Base-by-base conservation (phyloP, 2,888 invertebrate species). In the Cactoblastis cactorum region DNA sequence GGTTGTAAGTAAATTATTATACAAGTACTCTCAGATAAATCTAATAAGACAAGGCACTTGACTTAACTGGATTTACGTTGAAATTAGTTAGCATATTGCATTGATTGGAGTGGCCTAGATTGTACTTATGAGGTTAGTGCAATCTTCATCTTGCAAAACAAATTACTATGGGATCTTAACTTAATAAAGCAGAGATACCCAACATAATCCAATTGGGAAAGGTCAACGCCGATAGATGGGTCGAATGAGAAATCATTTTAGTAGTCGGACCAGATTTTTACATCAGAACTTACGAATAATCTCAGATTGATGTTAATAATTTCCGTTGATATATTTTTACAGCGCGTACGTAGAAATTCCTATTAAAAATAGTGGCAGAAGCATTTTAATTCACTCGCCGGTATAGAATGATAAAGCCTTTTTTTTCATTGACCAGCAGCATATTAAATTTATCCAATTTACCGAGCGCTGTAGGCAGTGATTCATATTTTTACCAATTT, bases 91-190 rank as follows among this genome's bases (percentile, higher is more conserved):
- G 8, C 15, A 15, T 37, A 5, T 19, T 24, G 9, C 53, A 17
- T 12, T 39, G 28, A 43, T 46, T 18, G 18, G 17, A 39, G 33
- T 28, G 37, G 12, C 11, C 22, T 14, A 37, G 37, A 15, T 28
- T 15, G 28, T 28, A 11, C 8, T 11, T 14, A 22, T 24, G 14
- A 43, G 15, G 28, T 28, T 43, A 15, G 43, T 43, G 43, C 43
- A 43, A 43, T 43, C 43, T 43, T 43, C 22, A 22, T 41, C 41
- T 43, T 43, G 5, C 43, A 43, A 43, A 43, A 43, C 28, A 43
- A 28, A 43, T 43, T 32, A 43, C 24, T 38, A 5, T n/a, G 19
- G 41, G 39, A 12, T 41, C 49, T 32, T 49, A 41, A 41, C 37
- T 24, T 24, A 39, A 41, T 41, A 43, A 43, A 43, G 15, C 8